Evolutionary conservation across 2,113 vertebrate genomes (phyloP).

Genomic region (Myodes glareolus): DNA sequence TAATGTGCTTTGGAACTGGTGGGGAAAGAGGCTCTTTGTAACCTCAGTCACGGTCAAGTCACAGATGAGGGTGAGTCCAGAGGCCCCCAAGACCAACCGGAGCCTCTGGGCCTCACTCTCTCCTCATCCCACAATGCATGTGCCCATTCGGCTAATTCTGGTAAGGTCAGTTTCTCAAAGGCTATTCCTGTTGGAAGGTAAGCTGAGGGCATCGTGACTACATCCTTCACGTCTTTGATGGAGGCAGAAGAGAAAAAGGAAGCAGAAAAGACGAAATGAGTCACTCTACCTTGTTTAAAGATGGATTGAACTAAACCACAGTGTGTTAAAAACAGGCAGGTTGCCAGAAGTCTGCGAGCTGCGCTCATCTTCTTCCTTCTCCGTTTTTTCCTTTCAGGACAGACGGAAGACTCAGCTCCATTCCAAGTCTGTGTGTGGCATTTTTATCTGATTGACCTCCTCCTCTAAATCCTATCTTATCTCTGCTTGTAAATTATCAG

Average conservation of each 20-base stretch:
- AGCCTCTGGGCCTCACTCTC: not conserved
- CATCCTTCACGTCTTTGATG: not conserved
- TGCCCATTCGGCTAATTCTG: not conserved
- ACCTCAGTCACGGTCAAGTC: not conserved
- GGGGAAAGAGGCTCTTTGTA: accelerated
- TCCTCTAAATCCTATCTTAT: conserved; percentile 54
- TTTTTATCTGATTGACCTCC: conserved; percentile 71
- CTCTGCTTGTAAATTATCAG: conserved; percentile 47
- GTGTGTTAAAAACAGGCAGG: not conserved
- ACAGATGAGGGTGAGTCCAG: too few relatives aligned
- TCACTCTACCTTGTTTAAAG: not conserved
- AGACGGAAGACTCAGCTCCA: conserved; percentile 33
- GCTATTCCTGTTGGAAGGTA: not conserved
- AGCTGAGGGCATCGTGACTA: not conserved
- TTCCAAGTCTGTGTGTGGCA: conserved; percentile 11
- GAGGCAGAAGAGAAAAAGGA: not conserved
- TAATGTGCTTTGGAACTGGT: not conserved
- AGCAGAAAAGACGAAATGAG: not conserved
- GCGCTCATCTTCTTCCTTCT: not conserved
- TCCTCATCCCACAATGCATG: not conserved
- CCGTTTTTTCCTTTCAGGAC: not conserved
- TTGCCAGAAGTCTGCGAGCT: not conserved
- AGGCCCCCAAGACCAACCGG: accelerated
- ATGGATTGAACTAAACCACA: not conserved
- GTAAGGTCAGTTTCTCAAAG: not conserved